A percentile compares a stretch with the other conserved stretches of the same genome.
Evolutionary conservation across 2,797 vertebrate genomes (phyloP).

Genomic region (Catharus ustulatus): DNA sequence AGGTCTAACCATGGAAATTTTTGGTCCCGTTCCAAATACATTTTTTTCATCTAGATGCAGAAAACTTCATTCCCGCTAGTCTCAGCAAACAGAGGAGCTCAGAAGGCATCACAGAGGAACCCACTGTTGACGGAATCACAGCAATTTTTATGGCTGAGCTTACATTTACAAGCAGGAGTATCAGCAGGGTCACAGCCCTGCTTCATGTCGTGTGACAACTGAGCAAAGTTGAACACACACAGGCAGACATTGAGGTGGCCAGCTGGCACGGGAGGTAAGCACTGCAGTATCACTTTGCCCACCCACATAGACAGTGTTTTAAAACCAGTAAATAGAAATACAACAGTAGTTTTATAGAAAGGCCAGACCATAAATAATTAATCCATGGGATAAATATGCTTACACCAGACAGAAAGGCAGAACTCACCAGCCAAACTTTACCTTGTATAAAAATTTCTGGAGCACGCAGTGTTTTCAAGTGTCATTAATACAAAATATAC

Average conservation of each 20-base stretch:
- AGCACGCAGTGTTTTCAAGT: background rate
- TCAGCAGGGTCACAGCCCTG: slow-evolving; percentile 76
- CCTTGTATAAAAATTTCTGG: background rate
- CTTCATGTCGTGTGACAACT: slow-evolving; percentile 72
- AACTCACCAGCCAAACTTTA: background rate
- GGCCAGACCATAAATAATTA: slow-evolving; percentile 62
- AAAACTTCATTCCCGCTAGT: background rate
- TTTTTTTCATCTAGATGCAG: background rate
- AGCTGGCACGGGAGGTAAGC: slow-evolving; percentile 69
- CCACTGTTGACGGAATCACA: slow-evolving; percentile 75
- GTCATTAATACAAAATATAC: background rate
- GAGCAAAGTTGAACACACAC: slow-evolving; percentile 73
- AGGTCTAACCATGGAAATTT: background rate
- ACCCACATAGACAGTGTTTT: slow-evolving; percentile 69
- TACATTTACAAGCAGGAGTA: slow-evolving; percentile 79
- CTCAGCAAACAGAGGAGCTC: slow-evolving; percentile 49
- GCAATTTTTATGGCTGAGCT: slow-evolving; percentile 74
- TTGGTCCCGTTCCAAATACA: background rate
- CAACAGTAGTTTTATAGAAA: slow-evolving; percentile 68
- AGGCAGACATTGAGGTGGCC: slow-evolving; percentile 71
- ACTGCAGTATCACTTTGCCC: slow-evolving; percentile 64
- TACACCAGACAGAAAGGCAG: slow-evolving; percentile 19
- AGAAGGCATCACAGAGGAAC: slow-evolving; percentile 46
- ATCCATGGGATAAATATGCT: slow-evolving; percentile 53
- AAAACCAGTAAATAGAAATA: slow-evolving; percentile 58